Percentiles rank a stretch among this genome's conserved stretches.
phyloP scores from a whole-genome alignment of 2,113 vertebrate genomes.

The Asarcornis scutulata region DNA sequence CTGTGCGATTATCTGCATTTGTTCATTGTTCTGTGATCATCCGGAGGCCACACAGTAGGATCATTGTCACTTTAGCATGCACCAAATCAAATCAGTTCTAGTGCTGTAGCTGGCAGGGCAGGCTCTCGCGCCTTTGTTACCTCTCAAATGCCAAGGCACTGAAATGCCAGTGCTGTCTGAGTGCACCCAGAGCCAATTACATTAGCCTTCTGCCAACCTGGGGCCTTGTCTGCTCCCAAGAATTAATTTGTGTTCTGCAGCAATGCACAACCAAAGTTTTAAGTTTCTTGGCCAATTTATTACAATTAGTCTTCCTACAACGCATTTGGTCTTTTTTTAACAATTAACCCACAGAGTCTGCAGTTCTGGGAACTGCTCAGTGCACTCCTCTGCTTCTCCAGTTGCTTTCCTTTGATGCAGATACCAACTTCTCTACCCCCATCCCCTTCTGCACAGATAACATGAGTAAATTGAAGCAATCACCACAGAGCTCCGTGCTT shows the following conservation, averaged over 20 bases:
- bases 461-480: neutral
- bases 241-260: slow-evolving; percentile 63
- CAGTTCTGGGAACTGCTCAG: neutral
- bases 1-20: slow-evolving; percentile 29
- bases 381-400: neutral
- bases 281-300: slow-evolving; percentile 45
- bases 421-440: neutral
- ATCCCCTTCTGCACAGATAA: neutral
- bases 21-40: slow-evolving; percentile 40
- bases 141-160: slow-evolving; percentile 34
- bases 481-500: neutral
- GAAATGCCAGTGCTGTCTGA: neutral
- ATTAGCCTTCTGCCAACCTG: slow-evolving; percentile 55
- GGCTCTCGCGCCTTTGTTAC: slow-evolving; percentile 14
- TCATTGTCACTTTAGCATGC: neutral
- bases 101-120: slow-evolving; percentile 33
- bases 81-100: slow-evolving; percentile 58
- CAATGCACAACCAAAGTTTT: slow-evolving; percentile 45
- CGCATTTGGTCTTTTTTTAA: neutral
- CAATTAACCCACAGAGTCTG: neutral
- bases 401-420: neutral
- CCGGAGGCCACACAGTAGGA: neutral
- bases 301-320: slow-evolving; percentile 24
- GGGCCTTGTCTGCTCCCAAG: slow-evolving; percentile 39
- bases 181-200: slow-evolving; percentile 49